phyloP scores from a whole-genome alignment of 2,888 invertebrate species.

The Andricus quercusramuli region DNA sequence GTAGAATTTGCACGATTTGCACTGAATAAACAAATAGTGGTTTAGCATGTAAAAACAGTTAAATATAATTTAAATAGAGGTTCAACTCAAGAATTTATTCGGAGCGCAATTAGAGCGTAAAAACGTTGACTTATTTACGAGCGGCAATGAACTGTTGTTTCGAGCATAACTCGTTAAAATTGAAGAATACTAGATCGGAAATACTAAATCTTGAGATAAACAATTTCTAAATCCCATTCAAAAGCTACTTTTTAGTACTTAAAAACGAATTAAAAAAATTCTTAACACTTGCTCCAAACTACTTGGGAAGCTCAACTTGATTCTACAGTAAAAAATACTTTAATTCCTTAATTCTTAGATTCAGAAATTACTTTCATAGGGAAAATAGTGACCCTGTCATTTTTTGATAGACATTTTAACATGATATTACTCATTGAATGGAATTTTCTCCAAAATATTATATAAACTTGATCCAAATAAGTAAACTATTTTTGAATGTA shows the following conservation, averaged over 20 bases:
- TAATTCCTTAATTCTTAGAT: neutral
- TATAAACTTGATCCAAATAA: no score
- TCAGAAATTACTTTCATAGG: no score
- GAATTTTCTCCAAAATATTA: no score
- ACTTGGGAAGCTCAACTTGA: neutral
- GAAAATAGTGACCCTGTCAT: no score
- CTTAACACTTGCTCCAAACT: neutral
- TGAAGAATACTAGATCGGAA: constrained; percentile 21
- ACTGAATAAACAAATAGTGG: constrained; percentile 2
- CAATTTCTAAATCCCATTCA: neutral
- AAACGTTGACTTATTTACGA: constrained; percentile 37
- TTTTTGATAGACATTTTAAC: no score
- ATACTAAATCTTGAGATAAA: constrained; percentile 1
- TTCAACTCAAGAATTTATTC: constrained; percentile 29
- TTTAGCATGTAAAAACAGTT: constrained; percentile 10
- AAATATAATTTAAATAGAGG: constrained; percentile 30
- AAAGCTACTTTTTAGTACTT: neutral
- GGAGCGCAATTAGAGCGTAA: constrained; percentile 34
- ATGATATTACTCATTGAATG: no score
- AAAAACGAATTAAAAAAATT: neutral
- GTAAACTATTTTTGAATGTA: no score
- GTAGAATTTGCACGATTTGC: constrained; percentile 7
- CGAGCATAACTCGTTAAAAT: constrained; percentile 28
- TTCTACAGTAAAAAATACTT: neutral
- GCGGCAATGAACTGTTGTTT: constrained; percentile 34